Percentiles rank a stretch among this genome's conserved stretches.
Evolutionary conservation across 2,797 vertebrate species (phyloP).

Genomic region (Clamator glandarius): DNA sequence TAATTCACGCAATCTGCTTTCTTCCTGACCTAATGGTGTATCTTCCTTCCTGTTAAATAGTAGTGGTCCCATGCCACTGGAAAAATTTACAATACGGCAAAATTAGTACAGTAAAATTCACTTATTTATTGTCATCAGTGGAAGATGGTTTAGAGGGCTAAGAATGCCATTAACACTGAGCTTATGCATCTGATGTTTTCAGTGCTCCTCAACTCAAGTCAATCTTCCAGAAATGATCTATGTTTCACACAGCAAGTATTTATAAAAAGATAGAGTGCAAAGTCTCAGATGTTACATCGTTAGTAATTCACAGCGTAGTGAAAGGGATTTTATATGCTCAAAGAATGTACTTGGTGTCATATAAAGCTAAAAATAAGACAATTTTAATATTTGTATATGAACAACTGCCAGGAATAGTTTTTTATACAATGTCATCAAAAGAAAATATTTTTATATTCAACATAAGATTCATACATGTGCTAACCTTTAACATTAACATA

Average conservation of each 20-base stretch:
- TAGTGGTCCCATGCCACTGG: neutral
- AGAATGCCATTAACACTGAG: neutral
- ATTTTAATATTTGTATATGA: neutral
- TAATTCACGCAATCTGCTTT: constrained; percentile 17
- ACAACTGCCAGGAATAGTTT: neutral
- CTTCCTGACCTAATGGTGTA: neutral
- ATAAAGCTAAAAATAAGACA: constrained; percentile 10
- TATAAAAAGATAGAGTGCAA: neutral
- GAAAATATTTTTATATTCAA: neutral
- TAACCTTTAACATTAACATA: neutral
- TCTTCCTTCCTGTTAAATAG: neutral
- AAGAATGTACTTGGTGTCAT: neutral
- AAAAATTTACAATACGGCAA: neutral
- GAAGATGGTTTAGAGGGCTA: neutral
- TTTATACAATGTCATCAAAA: neutral
- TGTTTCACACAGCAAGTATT: constrained; percentile 1
- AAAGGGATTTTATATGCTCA: neutral
- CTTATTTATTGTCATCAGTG: constrained; percentile 4
- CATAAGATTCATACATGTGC: neutral
- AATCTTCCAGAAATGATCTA: neutral
- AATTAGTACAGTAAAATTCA: neutral
- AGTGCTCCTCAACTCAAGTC: neutral
- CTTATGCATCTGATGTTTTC: neutral
- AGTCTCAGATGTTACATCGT: neutral
- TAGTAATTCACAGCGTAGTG: neutral